Evolutionary conservation across 2,797 vertebrate genomes (phyloP), one percentile per base, ranked within the genome.

Genomic region (Clarias laeviceps): DNA sequence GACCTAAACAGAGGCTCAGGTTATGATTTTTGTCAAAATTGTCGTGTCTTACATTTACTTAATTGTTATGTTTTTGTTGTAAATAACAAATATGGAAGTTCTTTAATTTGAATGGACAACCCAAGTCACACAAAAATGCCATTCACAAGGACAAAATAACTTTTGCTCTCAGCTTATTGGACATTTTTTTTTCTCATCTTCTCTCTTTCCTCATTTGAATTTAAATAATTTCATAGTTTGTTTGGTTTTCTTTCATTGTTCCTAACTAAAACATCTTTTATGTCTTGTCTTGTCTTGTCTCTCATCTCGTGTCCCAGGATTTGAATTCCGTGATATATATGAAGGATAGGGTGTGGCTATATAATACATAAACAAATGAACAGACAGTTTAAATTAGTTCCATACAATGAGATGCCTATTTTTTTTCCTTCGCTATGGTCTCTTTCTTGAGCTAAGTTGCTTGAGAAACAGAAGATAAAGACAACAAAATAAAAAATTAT

Each of bases 401-500:
- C 40, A 17, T 84, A 88, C 88, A 90, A 91, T 91, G 85, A 85
- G 90, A 85, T 87, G 73, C 65, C 83, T 81, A 27, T 70, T 29
- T 64, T 59, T 64, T 72, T 65, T 50, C 54, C 64, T 85, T 68
- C 70, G 69, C 29, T 68, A 72, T 80, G 57, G 5, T 70, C 20
- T 65, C 85, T 86, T 65, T 86, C 69, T 54, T 65, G 37, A 84
- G 22, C n/a, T 64, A 82, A 56, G 88, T 68, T 66, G 61, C 57
- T 72, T 73, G 68, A 64, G 74, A 81, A 78, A 86, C 86, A 45
- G 82, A 59, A 80, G 79, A 88, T 74, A 86, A 86, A 50, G 77
- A 86, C 82, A 86, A 79, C 87, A 80, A 89, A 87, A 87, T 95
- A 95, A 95, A 95, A 94, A 94, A 90, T 86, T 89, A 91, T 92